Base-by-base conservation (phyloP, 2,113 vertebrate species). In the Semnornis frantzii region DNA sequence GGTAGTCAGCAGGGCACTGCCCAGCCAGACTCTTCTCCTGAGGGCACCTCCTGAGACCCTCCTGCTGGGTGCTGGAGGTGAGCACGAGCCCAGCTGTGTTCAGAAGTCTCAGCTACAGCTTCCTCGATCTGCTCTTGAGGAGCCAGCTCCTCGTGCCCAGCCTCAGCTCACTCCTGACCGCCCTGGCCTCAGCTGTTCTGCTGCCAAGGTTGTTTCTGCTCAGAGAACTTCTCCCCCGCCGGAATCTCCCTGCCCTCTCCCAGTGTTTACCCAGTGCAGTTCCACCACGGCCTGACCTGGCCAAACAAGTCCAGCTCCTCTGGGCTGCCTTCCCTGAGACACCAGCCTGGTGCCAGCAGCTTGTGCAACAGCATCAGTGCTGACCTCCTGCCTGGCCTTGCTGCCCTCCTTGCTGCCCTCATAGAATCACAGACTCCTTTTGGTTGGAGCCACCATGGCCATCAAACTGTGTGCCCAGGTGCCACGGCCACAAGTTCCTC, bases 81-180 rank as follows among this genome's bases (percentile, higher is more conserved):
- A 48, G 19, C 19, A 20, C 20, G 10, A 48, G 48, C 48, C 15
- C 48, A 23, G 90, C 94, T 95, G 73, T 95, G 76, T 94, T 95
- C 89, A 87, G 85, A 62, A 78, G 89, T 34, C 70, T 52, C 93
- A 73, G 75, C 44, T 92, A 90, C 92, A 85, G 87, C 87, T 92
- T 92, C 82, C 92, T 89, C 91, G 68, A 73, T 91, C 94, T 91
- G 27, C 71, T 89, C 55, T 82, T 91, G 66, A 91, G 74, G 89
- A 95, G 87, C 89, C 46, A 1, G 60, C 78, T 92, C 87, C 70
- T 89, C 94, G 37, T 39, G 37, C 91, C 92, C 93, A 96, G 94
- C 92, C 90, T 91, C 94, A 94, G 94, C 92, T 92, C 80, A 92
- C 95, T 95, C 89, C 93, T 95, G 93, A 82, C 95, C 78, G 73